These are phyloP conservation scores for Protonibea diacanthus DNA, from an alignment of 2,797 vertebrate genomes.

Conservation along the genomic window DNA sequence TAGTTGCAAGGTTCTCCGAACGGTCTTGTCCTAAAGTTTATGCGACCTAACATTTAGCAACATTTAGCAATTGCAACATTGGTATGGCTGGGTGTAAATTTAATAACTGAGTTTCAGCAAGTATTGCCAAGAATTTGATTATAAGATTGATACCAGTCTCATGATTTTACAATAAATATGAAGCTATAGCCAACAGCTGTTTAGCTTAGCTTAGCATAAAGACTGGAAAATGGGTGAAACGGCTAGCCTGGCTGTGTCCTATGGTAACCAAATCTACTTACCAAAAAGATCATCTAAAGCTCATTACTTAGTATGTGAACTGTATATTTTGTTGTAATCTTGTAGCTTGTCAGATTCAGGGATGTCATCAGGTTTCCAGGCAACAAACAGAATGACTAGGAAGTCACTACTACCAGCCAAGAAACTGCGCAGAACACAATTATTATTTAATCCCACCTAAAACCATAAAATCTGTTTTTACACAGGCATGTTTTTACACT, in stretches of 20 bases:
- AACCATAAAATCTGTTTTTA: neutral
- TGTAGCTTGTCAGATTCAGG: too few relatives aligned
- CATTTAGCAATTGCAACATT: neutral
- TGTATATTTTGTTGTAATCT: too few relatives aligned
- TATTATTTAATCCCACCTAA: too few relatives aligned
- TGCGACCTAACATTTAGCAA: conserved; percentile 4
- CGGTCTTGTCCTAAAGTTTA: conserved; percentile 6
- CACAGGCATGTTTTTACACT: neutral
- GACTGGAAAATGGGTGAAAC: neutral
- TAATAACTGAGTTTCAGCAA: neutral
- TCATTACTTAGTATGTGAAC: neutral
- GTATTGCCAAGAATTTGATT: too few relatives aligned
- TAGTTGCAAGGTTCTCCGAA: neutral
- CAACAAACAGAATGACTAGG: neutral
- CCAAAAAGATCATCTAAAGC: neutral
- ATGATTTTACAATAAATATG: neutral
- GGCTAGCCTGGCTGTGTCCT: neutral
- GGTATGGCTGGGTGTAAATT: neutral
- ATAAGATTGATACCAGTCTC: neutral
- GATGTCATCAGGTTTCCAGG: neutral
- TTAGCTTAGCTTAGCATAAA: neutral
- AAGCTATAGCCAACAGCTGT: neutral
- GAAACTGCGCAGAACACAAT: neutral
- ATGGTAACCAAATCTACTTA: neutral
- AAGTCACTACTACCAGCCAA: neutral